These are phyloP conservation scores for Cheilosia vernalis DNA, from an alignment of 2,888 invertebrate species.

Conservation along the genomic window DNA sequence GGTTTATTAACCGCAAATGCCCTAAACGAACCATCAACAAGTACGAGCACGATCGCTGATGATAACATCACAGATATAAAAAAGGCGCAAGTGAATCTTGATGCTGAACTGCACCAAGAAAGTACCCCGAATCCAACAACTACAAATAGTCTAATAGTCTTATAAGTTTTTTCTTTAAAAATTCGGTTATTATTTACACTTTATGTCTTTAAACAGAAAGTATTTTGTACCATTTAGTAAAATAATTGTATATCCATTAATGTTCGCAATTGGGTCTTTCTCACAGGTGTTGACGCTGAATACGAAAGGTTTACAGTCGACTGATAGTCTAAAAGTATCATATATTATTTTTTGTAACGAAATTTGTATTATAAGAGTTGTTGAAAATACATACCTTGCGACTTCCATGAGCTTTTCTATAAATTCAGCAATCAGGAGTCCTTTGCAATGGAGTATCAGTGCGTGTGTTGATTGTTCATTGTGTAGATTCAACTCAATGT, in stretches of 20 bases:
- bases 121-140: neutral
- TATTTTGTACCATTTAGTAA: slow-evolving; percentile 13
- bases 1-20: neutral
- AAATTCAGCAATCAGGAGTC: slow-evolving; percentile 84
- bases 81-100: neutral
- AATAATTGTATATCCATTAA: slow-evolving; percentile 12
- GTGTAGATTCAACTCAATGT: slow-evolving; percentile 23
- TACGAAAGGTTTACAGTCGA: slow-evolving; percentile 6
- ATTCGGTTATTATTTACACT: neutral
- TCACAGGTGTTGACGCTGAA: slow-evolving; percentile 21
- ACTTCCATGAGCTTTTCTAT: slow-evolving; percentile 81
- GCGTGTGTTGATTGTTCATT: slow-evolving; percentile 9
- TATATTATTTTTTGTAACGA: neutral
- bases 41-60: neutral
- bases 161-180: neutral
- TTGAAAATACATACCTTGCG: slow-evolving; percentile 78
- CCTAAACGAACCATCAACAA: neutral
- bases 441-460: slow-evolving; percentile 81
- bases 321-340: slow-evolving; percentile 33
- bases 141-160: neutral
- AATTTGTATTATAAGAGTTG: neutral
- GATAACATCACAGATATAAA: neutral
- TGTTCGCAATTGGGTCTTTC: neutral
- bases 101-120: neutral
- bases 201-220: slow-evolving; percentile 20